These are phyloP conservation scores for Spodoptera exigua DNA, from an alignment of 2,888 invertebrate genomes.

Conservation along the genomic window DNA sequence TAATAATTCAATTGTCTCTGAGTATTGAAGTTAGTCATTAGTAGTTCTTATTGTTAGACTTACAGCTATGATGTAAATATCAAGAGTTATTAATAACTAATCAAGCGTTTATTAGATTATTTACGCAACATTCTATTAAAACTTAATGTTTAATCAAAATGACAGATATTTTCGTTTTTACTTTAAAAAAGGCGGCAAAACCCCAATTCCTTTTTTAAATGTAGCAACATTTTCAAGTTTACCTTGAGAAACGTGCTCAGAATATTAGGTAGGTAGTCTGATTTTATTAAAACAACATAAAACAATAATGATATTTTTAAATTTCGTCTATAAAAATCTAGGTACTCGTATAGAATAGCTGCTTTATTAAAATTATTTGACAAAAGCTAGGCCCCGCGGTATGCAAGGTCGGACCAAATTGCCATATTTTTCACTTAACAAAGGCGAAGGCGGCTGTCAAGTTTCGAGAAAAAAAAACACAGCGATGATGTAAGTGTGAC, in stretches of 20 bases:
- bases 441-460: conserved; percentile 21
- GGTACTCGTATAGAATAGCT: conserved; percentile 20
- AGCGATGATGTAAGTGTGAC: conserved; percentile 21
- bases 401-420: conserved; percentile 45
- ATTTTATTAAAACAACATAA: too few species aligned
- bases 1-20: too few species aligned
- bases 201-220: too few species aligned
- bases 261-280: too few species aligned
- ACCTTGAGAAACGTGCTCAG: too few species aligned
- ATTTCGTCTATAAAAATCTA: conserved; percentile 13
- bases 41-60: conserved; percentile 17
- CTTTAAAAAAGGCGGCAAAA: too few species aligned
- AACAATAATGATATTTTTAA: too few species aligned
- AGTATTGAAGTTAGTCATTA: conserved; percentile 12
- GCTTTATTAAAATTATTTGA: conserved; percentile 29
- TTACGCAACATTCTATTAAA: too few species aligned
- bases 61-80: conserved; percentile 18
- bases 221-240: too few species aligned
- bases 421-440: conserved; percentile 30
- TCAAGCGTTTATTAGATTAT: conserved; percentile 22
- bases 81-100: conserved; percentile 41
- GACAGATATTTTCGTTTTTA: background rate
- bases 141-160: conserved; percentile 2
- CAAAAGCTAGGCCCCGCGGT: conserved; percentile 22
- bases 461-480: conserved; percentile 16